These are phyloP conservation scores for Lordiphosa mommai DNA, from an alignment of 1,140 invertebrate genomes.

Conservation along the genomic window DNA sequence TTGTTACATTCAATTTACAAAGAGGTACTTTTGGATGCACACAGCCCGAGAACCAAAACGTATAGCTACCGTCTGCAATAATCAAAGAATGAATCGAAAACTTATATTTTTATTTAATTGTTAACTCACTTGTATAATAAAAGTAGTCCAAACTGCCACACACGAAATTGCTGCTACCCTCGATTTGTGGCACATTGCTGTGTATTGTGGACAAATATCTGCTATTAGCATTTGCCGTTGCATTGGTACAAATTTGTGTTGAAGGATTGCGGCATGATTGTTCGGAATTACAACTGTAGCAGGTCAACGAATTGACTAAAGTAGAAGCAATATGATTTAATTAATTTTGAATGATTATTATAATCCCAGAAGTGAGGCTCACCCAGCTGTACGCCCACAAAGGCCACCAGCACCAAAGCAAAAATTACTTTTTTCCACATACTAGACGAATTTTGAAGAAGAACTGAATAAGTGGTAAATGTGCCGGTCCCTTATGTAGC, in stretches of 20 bases:
- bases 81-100: background rate
- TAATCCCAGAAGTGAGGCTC: background rate
- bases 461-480: conserved; percentile 15
- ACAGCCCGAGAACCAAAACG: conserved; percentile 27
- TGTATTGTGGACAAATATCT: conserved; percentile 4
- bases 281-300: conserved; percentile 29
- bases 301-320: conserved; percentile 34
- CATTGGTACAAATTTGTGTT: conserved; percentile 24
- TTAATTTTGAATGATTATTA: conserved; percentile 1
- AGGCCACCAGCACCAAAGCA: conserved; percentile 31
- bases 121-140: conserved; percentile 7
- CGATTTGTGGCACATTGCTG: conserved; percentile 11
- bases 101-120: background rate
- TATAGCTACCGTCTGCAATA: conserved; percentile 8
- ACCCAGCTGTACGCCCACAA: conserved; percentile 42
- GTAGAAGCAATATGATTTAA: background rate
- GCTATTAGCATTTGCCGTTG: conserved; percentile 35
- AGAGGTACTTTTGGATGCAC: conserved; percentile 12
- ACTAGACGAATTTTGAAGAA: background rate
- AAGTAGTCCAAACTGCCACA: conserved; percentile 37
- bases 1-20: conserved; percentile 21
- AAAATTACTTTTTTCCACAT: conserved; percentile 48
- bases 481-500: conserved; percentile 14
- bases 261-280: conserved; percentile 18
- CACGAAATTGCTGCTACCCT: conserved; percentile 8